Evolutionary conservation across 2,888 invertebrate species (phyloP).

Genomic region (Caenorhabditis sp.): DNA sequence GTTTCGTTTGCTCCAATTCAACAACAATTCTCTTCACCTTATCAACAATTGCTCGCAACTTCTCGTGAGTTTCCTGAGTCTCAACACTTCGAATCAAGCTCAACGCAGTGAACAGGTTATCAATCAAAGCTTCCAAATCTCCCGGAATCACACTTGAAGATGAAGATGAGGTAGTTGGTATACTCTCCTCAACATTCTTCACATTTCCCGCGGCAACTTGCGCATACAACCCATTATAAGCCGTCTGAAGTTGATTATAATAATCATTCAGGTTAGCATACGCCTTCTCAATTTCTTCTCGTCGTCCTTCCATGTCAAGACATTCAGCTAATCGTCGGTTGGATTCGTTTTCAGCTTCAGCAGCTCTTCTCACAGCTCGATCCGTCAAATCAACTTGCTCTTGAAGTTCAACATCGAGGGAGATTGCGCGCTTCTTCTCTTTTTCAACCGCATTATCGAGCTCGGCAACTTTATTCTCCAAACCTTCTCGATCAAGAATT

Average conservation of each 20-base stretch:
- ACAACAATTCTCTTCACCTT: conserved; percentile 18
- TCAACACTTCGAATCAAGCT: background rate
- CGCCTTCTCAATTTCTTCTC: conserved; percentile 57
- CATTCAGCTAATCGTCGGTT: conserved; percentile 57
- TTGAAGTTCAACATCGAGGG: conserved; percentile 49
- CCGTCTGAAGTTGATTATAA: conserved; percentile 56
- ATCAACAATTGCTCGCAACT: conserved; percentile 22
- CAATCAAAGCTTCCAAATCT: background rate
- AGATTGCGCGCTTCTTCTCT: conserved; percentile 48
- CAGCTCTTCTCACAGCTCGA: conserved; percentile 51
- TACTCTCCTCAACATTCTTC: background rate
- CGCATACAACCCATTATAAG: conserved; percentile 55
- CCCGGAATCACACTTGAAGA: background rate
- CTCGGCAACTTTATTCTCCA: conserved; percentile 41
- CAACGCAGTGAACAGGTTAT: background rate
- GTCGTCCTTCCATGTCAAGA: conserved; percentile 53
- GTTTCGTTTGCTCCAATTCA: conserved; percentile 27
- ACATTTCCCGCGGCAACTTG: conserved; percentile 15
- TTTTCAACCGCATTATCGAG: conserved; percentile 40
- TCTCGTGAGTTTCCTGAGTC: conserved; percentile 10
- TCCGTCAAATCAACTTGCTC: conserved; percentile 57
- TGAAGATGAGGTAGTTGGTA: background rate
- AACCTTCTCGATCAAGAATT: conserved; percentile 44
- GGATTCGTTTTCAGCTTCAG: conserved; percentile 58
- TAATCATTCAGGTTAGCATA: conserved; percentile 55